phyloP scores from a whole-genome alignment of 2,797 vertebrate species.

The Neomorphus geoffroyi region DNA sequence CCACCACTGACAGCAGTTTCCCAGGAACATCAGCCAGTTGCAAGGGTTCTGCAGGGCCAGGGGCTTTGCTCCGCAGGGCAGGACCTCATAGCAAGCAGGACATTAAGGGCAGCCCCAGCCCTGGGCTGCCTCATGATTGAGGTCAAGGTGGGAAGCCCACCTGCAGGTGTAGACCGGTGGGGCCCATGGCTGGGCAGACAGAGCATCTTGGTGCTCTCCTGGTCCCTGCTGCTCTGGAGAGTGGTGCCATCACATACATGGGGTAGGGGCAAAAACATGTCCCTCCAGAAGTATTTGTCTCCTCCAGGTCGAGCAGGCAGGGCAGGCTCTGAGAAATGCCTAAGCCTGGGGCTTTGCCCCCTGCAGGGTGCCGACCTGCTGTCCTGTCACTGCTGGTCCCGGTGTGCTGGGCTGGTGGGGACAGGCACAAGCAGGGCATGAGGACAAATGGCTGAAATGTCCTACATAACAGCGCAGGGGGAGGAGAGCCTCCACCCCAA shows the following conservation, averaged over 20 bases:
- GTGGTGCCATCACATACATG: accelerated
- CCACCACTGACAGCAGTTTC: background rate
- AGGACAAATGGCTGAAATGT: background rate
- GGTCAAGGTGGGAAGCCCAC: background rate
- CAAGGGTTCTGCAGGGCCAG: accelerated
- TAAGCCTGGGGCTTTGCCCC: background rate
- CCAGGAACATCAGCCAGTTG: background rate
- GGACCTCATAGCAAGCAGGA: background rate
- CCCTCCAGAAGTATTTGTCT: background rate
- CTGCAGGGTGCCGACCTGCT: accelerated
- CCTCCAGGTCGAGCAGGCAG: background rate
- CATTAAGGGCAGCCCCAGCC: background rate
- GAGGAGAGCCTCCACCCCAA: background rate
- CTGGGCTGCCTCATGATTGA: background rate
- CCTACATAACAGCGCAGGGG: background rate
- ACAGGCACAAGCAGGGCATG: conserved; percentile 15
- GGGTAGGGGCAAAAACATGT: background rate
- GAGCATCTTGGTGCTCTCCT: background rate
- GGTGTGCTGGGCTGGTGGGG: background rate
- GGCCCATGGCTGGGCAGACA: accelerated
- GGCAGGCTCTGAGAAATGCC: background rate
- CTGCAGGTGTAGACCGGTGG: background rate
- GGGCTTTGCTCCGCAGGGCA: background rate
- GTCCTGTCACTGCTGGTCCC: background rate
- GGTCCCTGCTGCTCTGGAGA: background rate